These are phyloP conservation scores for Didymodactylos carnosus DNA, from an alignment of 2,888 invertebrate species.

Conservation along the genomic window DNA sequence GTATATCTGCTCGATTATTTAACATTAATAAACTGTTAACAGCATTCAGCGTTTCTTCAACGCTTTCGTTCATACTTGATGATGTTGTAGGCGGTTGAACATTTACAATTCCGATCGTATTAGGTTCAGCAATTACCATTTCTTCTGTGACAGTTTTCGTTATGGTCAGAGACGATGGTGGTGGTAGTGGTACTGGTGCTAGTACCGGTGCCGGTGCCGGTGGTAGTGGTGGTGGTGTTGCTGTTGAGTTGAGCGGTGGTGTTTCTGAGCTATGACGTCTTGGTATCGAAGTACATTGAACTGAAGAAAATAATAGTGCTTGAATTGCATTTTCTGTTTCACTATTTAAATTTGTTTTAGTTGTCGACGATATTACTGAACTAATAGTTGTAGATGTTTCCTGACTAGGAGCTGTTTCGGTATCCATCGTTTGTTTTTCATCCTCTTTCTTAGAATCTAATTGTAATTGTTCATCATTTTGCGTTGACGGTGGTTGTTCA, in stretches of 20 bases:
- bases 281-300: too few species aligned
- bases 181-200: too few species aligned
- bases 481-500: neutral
- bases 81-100: neutral
- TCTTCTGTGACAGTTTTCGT: too few species aligned
- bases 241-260: too few species aligned
- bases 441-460: neutral
- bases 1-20: neutral
- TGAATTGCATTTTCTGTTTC: neutral
- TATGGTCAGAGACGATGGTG: too few species aligned
- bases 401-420: neutral
- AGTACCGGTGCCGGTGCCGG: too few species aligned
- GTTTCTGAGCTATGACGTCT: too few species aligned
- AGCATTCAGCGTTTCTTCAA: neutral
- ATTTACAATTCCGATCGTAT: too few species aligned
- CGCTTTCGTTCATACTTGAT: neutral
- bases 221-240: too few species aligned
- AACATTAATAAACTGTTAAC: neutral
- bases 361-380: neutral
- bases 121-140: too few species aligned
- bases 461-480: neutral
- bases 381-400: neutral
- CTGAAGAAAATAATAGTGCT: neutral
- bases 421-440: neutral
- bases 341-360: neutral